phyloP scores from a whole-genome alignment of 1,140 invertebrate species.

The Venturia canescens region DNA sequence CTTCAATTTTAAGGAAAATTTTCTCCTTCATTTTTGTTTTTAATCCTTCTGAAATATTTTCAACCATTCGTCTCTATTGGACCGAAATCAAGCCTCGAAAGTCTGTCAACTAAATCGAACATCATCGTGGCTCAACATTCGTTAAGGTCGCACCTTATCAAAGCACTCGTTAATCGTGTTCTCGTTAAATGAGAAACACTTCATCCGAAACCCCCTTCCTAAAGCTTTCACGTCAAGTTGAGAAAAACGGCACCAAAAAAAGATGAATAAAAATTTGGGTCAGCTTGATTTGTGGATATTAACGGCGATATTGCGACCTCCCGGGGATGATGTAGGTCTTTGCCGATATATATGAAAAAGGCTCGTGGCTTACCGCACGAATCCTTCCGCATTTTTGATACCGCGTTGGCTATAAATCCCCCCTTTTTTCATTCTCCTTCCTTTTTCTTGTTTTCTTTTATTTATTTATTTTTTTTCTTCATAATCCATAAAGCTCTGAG shows the following conservation, averaged over 20 bases:
- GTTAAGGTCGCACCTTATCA: no score
- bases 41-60: no score
- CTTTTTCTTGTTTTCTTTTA: neutral
- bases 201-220: no score
- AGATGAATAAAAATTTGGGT: slow-evolving; percentile 18
- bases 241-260: neutral
- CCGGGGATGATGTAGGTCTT: slow-evolving; percentile 33
- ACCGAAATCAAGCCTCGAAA: no score
- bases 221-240: neutral
- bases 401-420: slow-evolving; percentile 3
- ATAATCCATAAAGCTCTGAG: neutral
- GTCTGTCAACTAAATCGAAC: no score
- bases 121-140: no score
- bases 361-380: neutral
- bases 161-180: neutral
- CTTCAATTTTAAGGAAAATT: no score
- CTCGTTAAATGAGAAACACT: no score
- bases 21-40: no score
- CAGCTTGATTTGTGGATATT: slow-evolving; percentile 33
- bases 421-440: neutral
- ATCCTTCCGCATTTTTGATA: slow-evolving; percentile 8
- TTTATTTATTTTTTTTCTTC: neutral
- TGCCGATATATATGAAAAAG: slow-evolving; percentile 31
- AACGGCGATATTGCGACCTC: slow-evolving; percentile 14
- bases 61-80: no score